phyloP scores from a whole-genome alignment of 1,140 invertebrate genomes.

The Cydia splendana region DNA sequence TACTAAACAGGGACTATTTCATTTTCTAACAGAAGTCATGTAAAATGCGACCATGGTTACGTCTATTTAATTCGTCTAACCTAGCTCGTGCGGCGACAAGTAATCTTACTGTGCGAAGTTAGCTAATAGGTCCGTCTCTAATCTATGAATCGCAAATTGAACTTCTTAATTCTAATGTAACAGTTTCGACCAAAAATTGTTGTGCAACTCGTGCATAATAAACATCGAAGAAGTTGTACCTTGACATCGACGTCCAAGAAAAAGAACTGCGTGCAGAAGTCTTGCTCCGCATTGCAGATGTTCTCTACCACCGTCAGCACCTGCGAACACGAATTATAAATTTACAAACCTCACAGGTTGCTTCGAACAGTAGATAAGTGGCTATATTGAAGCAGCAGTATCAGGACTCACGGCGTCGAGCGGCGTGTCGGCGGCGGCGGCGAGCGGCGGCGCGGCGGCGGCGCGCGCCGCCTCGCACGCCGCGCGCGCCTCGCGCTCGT shows the following conservation, averaged over 20 bases:
- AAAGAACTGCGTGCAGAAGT: slow-evolving; percentile 97
- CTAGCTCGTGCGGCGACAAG: no score
- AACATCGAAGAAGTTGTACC: slow-evolving; percentile 36
- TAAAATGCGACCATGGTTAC: no score
- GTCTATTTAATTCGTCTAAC: no score
- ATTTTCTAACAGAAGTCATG: no score
- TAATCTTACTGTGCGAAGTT: no score
- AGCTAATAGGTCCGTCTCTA: no score
- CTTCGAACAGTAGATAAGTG: not conserved
- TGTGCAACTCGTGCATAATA: no score
- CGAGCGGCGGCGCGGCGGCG: slow-evolving; percentile 44
- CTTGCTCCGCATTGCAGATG: slow-evolving; percentile 95
- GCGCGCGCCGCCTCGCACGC: slow-evolving; percentile 66
- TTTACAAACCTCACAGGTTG: not conserved
- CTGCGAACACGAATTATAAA: slow-evolving; percentile 62
- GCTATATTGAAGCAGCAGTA: no score
- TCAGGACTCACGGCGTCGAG: slow-evolving; percentile 49
- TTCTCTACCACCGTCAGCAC: slow-evolving; percentile 94
- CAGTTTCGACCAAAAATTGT: no score
- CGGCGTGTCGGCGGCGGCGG: slow-evolving; percentile 47
- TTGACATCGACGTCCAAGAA: slow-evolving; percentile 85
- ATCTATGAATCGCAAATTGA: no score
- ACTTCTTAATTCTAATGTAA: no score
- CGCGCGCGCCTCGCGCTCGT: slow-evolving; percentile 61
- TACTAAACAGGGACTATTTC: no score